phyloP scores from a whole-genome alignment of 1,140 invertebrate species.

The Drosophila lini region DNA sequence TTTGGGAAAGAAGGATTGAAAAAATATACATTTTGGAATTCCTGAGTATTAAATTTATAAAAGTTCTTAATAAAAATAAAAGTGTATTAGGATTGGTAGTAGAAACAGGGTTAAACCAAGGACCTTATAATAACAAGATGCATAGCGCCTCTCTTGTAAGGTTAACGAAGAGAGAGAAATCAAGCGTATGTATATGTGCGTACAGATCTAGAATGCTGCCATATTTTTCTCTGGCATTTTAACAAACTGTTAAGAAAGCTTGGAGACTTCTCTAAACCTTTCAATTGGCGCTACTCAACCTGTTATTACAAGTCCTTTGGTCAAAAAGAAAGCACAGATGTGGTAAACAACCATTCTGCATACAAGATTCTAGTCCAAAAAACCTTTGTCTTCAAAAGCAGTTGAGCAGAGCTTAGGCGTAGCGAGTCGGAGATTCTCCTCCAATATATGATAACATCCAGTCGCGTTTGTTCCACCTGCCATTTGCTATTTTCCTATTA shows the following conservation, averaged over 20 bases:
- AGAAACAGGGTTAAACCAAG: constrained; percentile 10
- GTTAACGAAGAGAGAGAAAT: background rate
- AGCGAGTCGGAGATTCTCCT: constrained; percentile 10
- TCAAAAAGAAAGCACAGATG: constrained; percentile 9
- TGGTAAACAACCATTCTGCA: constrained; percentile 51
- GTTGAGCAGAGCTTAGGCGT: constrained; percentile 35
- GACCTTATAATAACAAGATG: background rate
- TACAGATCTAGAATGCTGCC: background rate
- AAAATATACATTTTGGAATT: background rate
- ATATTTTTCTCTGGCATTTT: too few relatives aligned
- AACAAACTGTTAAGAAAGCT: background rate
- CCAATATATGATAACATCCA: constrained; percentile 25
- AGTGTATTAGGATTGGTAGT: background rate
- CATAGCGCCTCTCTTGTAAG: background rate
- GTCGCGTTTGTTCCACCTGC: constrained; percentile 45
- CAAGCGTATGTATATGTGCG: background rate
- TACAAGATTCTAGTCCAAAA: constrained; percentile 75
- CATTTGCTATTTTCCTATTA: constrained; percentile 44
- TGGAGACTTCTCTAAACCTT: too few relatives aligned
- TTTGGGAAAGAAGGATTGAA: background rate
- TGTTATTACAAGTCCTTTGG: background rate
- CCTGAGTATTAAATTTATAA: background rate
- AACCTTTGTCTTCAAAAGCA: constrained; percentile 58
- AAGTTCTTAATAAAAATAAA: too few relatives aligned
- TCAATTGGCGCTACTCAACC: background rate